Evolutionary conservation across 2,113 vertebrate species (phyloP).

Genomic region (Cebidichthys violaceus): DNA sequence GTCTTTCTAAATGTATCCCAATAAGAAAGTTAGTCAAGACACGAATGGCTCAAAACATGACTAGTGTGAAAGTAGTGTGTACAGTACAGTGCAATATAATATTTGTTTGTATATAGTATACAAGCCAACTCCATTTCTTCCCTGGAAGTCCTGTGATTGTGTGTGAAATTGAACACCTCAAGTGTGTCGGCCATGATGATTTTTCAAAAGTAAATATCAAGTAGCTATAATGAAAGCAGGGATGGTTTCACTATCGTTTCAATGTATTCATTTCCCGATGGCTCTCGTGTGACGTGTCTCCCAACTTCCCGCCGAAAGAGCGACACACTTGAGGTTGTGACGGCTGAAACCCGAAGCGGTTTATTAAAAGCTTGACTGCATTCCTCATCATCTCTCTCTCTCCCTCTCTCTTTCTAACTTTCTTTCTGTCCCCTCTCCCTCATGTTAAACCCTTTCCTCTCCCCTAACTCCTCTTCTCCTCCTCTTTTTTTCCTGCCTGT

Average conservation of each 20-base stretch:
- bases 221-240: neutral
- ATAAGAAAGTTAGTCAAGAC: neutral
- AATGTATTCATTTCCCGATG: neutral
- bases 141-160: slow-evolving; percentile 18
- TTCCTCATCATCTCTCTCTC: slow-evolving; percentile 53
- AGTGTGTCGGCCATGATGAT: slow-evolving; percentile 37
- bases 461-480: slow-evolving; percentile 44
- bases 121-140: neutral
- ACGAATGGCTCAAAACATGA: neutral
- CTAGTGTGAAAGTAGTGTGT: no score
- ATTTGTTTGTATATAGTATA: neutral
- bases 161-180: slow-evolving; percentile 54
- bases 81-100: neutral
- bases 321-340: slow-evolving; percentile 43
- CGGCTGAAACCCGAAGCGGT: slow-evolving; percentile 26
- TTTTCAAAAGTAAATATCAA: slow-evolving; percentile 23
- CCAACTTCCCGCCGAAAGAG: neutral
- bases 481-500: slow-evolving; percentile 49
- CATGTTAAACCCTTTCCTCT: slow-evolving; percentile 29
- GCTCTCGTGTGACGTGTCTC: neutral
- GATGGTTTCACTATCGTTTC: slow-evolving; percentile 11
- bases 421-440: slow-evolving; percentile 50
- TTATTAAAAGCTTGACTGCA: slow-evolving; percentile 46
- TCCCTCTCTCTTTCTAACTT: slow-evolving; percentile 57
- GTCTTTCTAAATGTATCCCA: neutral